Evolutionary conservation across 2,888 invertebrate genomes (phyloP), one percentile per base, ranked within the genome.

Genomic region (Trichopria drosophilae): DNA sequence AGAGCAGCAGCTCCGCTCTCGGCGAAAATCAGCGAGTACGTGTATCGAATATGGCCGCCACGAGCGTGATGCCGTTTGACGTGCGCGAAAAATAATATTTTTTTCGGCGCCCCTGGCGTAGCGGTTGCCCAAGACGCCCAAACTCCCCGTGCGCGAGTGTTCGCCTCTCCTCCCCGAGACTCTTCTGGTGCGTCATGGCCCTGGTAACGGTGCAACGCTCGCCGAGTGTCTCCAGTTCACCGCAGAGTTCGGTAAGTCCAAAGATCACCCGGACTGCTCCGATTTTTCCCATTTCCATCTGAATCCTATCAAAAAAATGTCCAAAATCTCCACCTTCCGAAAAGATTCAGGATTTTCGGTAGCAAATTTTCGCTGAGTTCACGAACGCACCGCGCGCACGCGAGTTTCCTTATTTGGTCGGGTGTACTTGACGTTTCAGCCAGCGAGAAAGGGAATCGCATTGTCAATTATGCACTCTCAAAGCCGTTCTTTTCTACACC

Each of bases 161-260:
- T 51, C 58, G 59, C n/a, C 67, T 72, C 70, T 69, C 65, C 66
- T 68, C 66, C 65, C 60, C 61, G 61, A 58, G 56, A 60, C 60
- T n/a, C n/a, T n/a, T n/a, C n/a, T n/a, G n/a, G n/a, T n/a, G 55
- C 57, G 63, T 60, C 64, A 85, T 86, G 86, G 85, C 86, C 74
- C 79, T 86, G 75, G 85, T 86, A 76, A 86, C 85, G 67, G 83
- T 86, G 72, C 85, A 85, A 73, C 81, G 86, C 72, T 85, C 85
- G 65, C 85, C 85, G 65, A 85, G 85, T 78, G 81, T 82, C 67
- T 82, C 82, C 76, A 84, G 82, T 76, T 82, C 82, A 62, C 84
- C 84, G 55, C 81, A 78, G 66, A 80, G 78, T 71, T 78, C 80
- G 71, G 82, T 81, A 69, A 80, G 81, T 80, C 62, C 59, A 40